These are phyloP conservation scores for Desoria tigrina DNA, from an alignment of 2,888 invertebrate species.

Conservation along the genomic window DNA sequence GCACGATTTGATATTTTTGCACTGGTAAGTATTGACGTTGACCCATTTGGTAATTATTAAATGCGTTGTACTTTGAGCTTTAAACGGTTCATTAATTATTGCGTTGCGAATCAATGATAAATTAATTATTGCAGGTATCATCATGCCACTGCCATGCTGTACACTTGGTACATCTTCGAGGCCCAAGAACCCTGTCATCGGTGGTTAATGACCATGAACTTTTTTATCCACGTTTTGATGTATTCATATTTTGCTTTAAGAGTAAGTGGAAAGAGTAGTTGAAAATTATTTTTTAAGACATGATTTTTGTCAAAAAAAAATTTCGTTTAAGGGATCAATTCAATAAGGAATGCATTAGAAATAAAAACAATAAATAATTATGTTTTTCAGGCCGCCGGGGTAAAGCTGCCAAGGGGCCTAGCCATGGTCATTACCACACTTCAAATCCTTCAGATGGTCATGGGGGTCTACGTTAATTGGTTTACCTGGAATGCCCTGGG, in stretches of 20 bases:
- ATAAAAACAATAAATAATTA: neutral
- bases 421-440: slow-evolving; percentile 24
- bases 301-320: no score
- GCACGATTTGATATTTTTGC: slow-evolving; percentile 88
- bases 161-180: slow-evolving; percentile 41
- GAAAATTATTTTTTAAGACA: no score
- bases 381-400: slow-evolving; percentile 25
- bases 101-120: neutral
- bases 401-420: slow-evolving; percentile 20
- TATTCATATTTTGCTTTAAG: slow-evolving; percentile 32
- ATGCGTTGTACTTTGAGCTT: neutral
- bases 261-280: slow-evolving; percentile 8
- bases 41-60: neutral
- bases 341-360: neutral
- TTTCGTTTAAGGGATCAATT: no score
- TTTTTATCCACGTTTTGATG: slow-evolving; percentile 35
- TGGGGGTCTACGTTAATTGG: slow-evolving; percentile 28
- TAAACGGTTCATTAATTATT: neutral
- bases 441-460: slow-evolving; percentile 33
- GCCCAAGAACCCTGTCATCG: slow-evolving; percentile 37
- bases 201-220: slow-evolving; percentile 44
- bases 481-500: slow-evolving; percentile 28
- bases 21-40: no score
- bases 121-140: slow-evolving; percentile 32
- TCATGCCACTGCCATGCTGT: slow-evolving; percentile 32